phyloP scores from a whole-genome alignment of 2,888 invertebrate species.

The Lycocerus yunnanus region DNA sequence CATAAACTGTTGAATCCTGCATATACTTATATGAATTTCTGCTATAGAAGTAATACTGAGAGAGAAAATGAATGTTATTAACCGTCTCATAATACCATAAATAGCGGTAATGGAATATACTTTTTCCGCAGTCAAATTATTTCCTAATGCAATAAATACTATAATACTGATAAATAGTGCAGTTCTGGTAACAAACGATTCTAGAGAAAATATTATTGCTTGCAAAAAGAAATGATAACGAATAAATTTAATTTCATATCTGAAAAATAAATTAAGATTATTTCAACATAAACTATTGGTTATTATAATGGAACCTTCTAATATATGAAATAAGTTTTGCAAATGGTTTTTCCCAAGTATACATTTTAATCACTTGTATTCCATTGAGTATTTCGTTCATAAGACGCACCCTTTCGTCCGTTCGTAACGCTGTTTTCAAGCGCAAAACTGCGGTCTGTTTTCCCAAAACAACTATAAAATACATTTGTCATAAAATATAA shows the following conservation, averaged over 20 bases:
- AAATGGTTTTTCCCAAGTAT: too few species aligned
- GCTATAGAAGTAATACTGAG: slow-evolving; percentile 81
- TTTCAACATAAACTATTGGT: too few species aligned
- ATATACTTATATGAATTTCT: slow-evolving; percentile 77
- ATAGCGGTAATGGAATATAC: slow-evolving; percentile 91
- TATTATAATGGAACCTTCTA: slow-evolving; percentile 59
- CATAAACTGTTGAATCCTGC: slow-evolving; percentile 67
- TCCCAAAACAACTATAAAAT: slow-evolving; percentile 47
- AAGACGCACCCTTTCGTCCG: too few species aligned
- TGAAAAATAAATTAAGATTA: slow-evolving; percentile 45
- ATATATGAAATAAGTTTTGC: slow-evolving; percentile 77
- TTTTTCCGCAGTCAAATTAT: slow-evolving; percentile 77
- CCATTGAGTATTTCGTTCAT: too few species aligned
- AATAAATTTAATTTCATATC: slow-evolving; percentile 74
- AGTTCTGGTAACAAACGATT: slow-evolving; percentile 86
- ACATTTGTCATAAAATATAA: too few species aligned
- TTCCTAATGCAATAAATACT: slow-evolving; percentile 72
- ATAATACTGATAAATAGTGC: slow-evolving; percentile 85
- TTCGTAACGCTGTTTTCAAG: too few species aligned
- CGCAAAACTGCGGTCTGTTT: slow-evolving; percentile 52
- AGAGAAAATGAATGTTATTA: slow-evolving; percentile 92
- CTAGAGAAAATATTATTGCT: slow-evolving; percentile 78
- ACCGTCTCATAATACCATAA: slow-evolving; percentile 84
- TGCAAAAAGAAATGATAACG: slow-evolving; percentile 75
- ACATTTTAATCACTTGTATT: too few species aligned